Percentiles rank a stretch among this genome's conserved stretches.
Conservation (phyloP, 2,888 invertebrate genomes). For the Ypsolopha scabrella region DNA sequence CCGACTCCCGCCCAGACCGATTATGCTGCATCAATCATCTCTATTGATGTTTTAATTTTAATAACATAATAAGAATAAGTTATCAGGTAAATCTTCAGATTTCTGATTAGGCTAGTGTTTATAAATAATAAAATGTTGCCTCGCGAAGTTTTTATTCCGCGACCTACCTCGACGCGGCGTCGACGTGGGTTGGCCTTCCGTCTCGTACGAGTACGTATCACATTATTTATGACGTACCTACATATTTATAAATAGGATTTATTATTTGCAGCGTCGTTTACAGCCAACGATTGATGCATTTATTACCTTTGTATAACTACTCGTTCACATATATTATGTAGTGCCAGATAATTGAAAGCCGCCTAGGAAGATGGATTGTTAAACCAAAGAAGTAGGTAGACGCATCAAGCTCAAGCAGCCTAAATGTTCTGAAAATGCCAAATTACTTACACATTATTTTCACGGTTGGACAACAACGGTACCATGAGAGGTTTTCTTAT, state of each 20-base stretch:
- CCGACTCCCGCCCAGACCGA: slow-evolving; percentile 1
- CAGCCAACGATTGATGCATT: slow-evolving; percentile 5
- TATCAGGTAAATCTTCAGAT: slow-evolving; percentile 7
- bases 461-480: no score
- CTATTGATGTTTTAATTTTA: slow-evolving; percentile 25
- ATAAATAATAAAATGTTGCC: slow-evolving; percentile 2
- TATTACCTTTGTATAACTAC: background rate
- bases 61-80: slow-evolving; percentile 19
- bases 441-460: no score
- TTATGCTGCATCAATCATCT: slow-evolving; percentile 29
- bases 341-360: no score
- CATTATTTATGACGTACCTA: slow-evolving; percentile 30
- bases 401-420: no score
- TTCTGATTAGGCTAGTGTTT: slow-evolving; percentile 18
- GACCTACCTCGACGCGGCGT: slow-evolving; percentile 53
- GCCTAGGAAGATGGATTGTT: no score
- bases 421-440: no score
- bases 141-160: slow-evolving; percentile 30
- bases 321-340: background rate
- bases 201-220: slow-evolving; percentile 28
- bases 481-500: no score
- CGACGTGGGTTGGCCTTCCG: slow-evolving; percentile 36
- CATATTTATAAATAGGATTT: slow-evolving; percentile 45
- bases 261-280: slow-evolving; percentile 29
- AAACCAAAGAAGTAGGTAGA: no score